Evolutionary conservation across 1,140 invertebrate species (phyloP).

Genomic region (Drosophila repletoides): DNA sequence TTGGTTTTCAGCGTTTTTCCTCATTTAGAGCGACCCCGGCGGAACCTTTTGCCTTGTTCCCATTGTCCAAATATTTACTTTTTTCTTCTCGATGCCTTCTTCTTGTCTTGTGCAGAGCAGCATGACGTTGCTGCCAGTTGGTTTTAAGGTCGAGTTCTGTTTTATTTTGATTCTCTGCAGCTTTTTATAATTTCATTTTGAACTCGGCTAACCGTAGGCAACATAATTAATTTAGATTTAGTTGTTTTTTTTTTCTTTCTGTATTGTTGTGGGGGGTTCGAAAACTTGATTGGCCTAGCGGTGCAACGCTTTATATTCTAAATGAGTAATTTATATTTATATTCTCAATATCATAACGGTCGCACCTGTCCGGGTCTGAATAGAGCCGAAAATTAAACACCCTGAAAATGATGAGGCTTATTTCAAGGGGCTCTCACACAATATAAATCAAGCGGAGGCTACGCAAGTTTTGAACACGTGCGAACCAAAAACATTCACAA

Average conservation of each 20-base stretch:
- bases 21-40: constrained; percentile 33
- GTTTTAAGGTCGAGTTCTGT: constrained; percentile 58
- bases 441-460: constrained; percentile 19
- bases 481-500: constrained; percentile 9
- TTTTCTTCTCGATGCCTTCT: no score
- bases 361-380: constrained; percentile 36
- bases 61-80: constrained; percentile 77
- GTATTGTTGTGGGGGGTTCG: neutral
- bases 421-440: constrained; percentile 5
- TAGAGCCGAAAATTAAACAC: constrained; percentile 36
- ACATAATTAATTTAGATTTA: constrained; percentile 75
- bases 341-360: constrained; percentile 75
- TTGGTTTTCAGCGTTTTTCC: constrained; percentile 55
- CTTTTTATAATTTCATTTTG: constrained; percentile 73
- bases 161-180: no score
- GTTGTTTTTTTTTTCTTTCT: constrained; percentile 29
- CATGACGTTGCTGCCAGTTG: constrained; percentile 68
- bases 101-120: constrained; percentile 42
- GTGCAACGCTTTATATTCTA: constrained; percentile 53
- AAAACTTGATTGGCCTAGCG: constrained; percentile 30
- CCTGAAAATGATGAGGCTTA: constrained; percentile 11
- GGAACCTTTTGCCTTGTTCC: constrained; percentile 55
- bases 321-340: constrained; percentile 70
- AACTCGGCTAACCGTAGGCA: constrained; percentile 37
- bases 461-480: constrained; percentile 47